These are phyloP conservation scores for Botia almorhae DNA, from an alignment of 2,797 vertebrate genomes.

Conservation along the genomic window DNA sequence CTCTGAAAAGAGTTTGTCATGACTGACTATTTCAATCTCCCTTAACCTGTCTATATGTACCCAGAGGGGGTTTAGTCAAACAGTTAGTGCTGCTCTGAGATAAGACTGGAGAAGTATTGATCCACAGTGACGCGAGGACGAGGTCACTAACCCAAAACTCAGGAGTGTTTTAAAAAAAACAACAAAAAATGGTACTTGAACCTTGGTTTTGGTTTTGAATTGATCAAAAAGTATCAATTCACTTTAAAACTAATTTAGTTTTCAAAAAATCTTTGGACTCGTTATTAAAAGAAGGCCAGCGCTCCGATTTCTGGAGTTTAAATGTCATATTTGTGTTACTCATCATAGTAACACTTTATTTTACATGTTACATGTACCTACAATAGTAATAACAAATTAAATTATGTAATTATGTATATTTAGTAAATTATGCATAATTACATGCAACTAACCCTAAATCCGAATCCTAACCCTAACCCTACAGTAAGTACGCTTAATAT, in stretches of 20 bases:
- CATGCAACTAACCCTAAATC: too few relatives aligned
- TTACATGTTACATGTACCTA: too few relatives aligned
- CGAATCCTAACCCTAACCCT: too few relatives aligned
- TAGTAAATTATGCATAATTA: too few relatives aligned
- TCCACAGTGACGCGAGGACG: conserved; percentile 76
- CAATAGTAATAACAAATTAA: too few relatives aligned
- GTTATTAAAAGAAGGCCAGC: background rate
- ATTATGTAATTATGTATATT: too few relatives aligned
- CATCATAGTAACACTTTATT: background rate
- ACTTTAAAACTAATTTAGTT: background rate
- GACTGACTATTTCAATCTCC: conserved; percentile 64
- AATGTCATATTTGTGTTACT: background rate
- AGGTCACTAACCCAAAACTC: conserved; percentile 61
- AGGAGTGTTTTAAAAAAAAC: background rate
- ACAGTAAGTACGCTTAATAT: too few relatives aligned
- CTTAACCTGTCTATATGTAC: conserved; percentile 90
- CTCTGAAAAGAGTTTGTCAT: conserved; percentile 17
- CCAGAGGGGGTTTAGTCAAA: conserved; percentile 89
- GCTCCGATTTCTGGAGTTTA: background rate
- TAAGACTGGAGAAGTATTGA: conserved; percentile 97
- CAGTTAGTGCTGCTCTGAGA: conserved; percentile 87
- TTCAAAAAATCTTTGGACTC: background rate
- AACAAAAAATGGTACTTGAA: too few relatives aligned
- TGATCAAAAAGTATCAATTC: background rate
- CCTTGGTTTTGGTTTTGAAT: too few relatives aligned